These are phyloP conservation scores for Hypotaenidia philippensis DNA, from an alignment of 2,797 vertebrate genomes.

Conservation along the genomic window DNA sequence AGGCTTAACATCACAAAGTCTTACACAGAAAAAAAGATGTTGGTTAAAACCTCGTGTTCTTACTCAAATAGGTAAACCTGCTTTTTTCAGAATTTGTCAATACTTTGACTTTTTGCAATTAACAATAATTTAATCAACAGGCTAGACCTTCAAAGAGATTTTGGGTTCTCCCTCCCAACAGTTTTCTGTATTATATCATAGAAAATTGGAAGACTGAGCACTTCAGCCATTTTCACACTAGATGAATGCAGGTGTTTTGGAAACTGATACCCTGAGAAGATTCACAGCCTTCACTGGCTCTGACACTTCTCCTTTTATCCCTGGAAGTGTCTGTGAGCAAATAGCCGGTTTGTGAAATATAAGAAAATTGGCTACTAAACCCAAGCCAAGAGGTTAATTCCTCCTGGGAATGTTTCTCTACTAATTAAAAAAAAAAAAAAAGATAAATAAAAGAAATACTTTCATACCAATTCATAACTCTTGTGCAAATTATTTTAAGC, in stretches of 20 bases:
- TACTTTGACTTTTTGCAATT: neutral
- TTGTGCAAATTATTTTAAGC: neutral
- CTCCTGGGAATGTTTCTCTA: neutral
- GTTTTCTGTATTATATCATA: neutral
- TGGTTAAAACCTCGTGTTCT: neutral
- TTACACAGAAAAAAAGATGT: neutral
- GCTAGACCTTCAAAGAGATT: neutral
- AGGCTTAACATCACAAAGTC: neutral
- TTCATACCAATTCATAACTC: neutral
- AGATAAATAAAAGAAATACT: neutral
- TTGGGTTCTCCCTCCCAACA: fast-evolving
- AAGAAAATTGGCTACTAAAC: neutral
- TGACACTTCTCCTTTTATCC: conserved; percentile 32
- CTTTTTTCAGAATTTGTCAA: neutral
- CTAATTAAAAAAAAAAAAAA: neutral
- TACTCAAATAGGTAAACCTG: neutral
- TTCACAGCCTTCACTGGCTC: conserved; percentile 26
- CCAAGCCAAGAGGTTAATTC: neutral
- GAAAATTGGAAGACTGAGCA: neutral
- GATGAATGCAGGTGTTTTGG: conserved; percentile 44
- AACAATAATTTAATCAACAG: neutral
- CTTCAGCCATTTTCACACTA: conserved; percentile 14
- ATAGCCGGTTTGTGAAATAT: neutral
- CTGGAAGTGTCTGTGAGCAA: neutral
- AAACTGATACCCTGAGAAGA: conserved; percentile 49